Evolutionary conservation across 2,888 invertebrate species (phyloP).

Genomic region (Drosophila fulvimacula): DNA sequence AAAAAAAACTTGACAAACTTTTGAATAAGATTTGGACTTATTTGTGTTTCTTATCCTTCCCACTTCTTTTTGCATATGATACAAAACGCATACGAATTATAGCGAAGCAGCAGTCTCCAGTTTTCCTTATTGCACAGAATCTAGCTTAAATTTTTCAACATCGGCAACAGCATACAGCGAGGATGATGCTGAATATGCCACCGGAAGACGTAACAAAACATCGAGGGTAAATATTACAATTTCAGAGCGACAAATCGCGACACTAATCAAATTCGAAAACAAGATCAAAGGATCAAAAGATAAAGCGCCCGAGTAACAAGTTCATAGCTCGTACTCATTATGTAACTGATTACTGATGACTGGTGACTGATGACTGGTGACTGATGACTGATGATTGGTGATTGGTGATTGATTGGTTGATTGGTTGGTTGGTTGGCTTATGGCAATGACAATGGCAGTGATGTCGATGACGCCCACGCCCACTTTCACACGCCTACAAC

Average conservation of each 20-base stretch:
- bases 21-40: slow-evolving; percentile 77
- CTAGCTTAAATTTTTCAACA: slow-evolving; percentile 88
- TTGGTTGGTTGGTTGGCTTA: slow-evolving; percentile 3
- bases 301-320: slow-evolving; percentile 51
- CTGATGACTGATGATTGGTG: no score
- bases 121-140: slow-evolving; percentile 85
- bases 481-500: slow-evolving; percentile 43
- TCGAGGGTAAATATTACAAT: slow-evolving; percentile 86
- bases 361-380: slow-evolving; percentile 18
- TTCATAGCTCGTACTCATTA: slow-evolving; percentile 28
- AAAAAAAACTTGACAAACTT: slow-evolving; percentile 36
- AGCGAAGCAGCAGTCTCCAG: slow-evolving; percentile 85
- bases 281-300: slow-evolving; percentile 76
- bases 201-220: slow-evolving; percentile 90
- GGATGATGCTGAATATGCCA: slow-evolving; percentile 90
- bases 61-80: slow-evolving; percentile 78
- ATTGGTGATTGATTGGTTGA: slow-evolving; percentile 11
- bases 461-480: slow-evolving; percentile 50
- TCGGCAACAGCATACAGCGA: slow-evolving; percentile 88
- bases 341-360: slow-evolving; percentile 28
- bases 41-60: slow-evolving; percentile 80
- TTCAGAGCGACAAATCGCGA: slow-evolving; percentile 62
- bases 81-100: slow-evolving; percentile 72
- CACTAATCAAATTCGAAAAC: slow-evolving; percentile 55
- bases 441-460: slow-evolving; percentile 31